These are phyloP conservation scores for Seira musarum DNA, from an alignment of 2,888 invertebrate genomes.

Conservation along the genomic window DNA sequence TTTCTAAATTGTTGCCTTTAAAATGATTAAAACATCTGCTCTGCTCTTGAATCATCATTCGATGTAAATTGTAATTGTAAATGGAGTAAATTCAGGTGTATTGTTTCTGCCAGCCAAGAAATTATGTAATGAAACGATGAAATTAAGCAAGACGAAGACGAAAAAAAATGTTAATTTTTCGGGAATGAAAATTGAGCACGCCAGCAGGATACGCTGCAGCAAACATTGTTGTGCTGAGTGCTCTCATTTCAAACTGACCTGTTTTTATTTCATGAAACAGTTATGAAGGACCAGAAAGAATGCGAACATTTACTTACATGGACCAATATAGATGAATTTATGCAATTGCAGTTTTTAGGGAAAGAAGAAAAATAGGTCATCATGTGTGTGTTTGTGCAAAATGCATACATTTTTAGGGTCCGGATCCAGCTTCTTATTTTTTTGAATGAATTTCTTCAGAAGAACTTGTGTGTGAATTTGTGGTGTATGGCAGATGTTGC, in stretches of 20 bases:
- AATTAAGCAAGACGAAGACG: background rate
- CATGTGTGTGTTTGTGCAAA: no score
- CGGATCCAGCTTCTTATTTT: no score
- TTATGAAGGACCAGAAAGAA: background rate
- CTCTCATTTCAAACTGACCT: background rate
- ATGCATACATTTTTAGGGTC: no score
- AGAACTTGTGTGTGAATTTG: no score
- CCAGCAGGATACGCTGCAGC: background rate
- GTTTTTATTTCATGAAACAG: background rate
- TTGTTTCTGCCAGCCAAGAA: background rate
- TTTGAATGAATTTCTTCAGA: no score
- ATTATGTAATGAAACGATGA: slow-evolving; percentile 1
- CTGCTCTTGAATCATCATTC: background rate
- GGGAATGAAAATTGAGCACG: background rate
- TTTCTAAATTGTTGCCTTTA: background rate
- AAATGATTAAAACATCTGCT: slow-evolving; percentile 22
- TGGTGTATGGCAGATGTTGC: no score
- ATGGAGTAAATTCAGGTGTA: background rate
- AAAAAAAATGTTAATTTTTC: background rate
- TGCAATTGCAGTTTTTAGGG: no score
- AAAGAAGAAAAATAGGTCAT: no score
- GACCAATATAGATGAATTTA: no score
- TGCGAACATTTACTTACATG: background rate
- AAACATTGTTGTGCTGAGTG: slow-evolving; percentile 1
- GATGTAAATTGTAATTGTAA: no score